Conservation (phyloP, 2,113 vertebrate genomes). For the Nymphicus hollandicus region DNA sequence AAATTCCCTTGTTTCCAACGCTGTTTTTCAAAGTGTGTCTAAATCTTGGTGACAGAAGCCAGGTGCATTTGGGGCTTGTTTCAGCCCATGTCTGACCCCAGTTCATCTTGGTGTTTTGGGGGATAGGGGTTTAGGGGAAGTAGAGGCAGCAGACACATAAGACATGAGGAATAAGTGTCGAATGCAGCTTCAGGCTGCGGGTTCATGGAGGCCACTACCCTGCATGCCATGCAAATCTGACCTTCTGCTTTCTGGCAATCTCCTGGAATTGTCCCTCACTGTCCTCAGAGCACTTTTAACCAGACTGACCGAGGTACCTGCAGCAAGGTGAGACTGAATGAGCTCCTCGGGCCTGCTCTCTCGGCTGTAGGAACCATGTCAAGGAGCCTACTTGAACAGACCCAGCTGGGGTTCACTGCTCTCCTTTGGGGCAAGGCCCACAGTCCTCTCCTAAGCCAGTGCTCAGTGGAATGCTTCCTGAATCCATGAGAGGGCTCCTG, state of each 20-base stretch:
- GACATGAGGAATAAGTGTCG: not conserved
- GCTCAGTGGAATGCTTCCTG: not conserved
- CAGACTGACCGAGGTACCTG: not conserved
- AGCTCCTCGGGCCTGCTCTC: not conserved
- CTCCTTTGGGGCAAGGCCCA: not conserved
- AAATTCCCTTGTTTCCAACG: not conserved
- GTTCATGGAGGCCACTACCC: not conserved
- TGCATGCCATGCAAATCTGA: fast-evolving
- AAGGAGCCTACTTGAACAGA: fast-evolving
- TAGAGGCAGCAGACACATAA: fast-evolving
- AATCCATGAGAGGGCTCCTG: not conserved
- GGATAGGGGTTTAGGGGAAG: not conserved
- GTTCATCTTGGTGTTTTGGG: not conserved
- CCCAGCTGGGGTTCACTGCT: fast-evolving
- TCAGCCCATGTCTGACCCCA: not conserved
- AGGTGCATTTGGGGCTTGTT: not conserved
- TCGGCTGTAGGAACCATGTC: fast-evolving
- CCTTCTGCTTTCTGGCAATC: not conserved
- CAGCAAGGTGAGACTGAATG: not conserved
- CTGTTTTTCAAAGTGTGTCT: not conserved
- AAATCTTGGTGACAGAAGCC: not conserved
- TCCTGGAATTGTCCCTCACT: not conserved
- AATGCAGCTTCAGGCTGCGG: not conserved
- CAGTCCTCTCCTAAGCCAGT: not conserved
- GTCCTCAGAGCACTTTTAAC: not conserved